These are phyloP conservation scores for Zygaena filipendulae DNA, from an alignment of 2,888 invertebrate species.

Conservation along the genomic window DNA sequence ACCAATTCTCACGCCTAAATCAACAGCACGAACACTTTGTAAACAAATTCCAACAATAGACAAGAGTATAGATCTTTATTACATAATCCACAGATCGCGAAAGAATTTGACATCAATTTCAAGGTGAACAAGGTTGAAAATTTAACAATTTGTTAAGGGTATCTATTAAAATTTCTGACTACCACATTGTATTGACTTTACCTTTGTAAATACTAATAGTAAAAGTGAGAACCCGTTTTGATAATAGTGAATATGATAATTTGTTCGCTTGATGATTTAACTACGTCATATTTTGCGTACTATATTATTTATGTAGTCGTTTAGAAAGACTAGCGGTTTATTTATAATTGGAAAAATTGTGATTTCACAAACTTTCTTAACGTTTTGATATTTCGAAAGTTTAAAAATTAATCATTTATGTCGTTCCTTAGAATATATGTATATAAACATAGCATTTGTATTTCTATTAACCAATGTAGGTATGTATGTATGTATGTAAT, in stretches of 20 bases:
- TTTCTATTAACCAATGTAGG: too few relatives aligned
- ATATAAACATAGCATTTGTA: too few relatives aligned
- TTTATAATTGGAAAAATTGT: too few relatives aligned
- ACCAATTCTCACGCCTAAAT: constrained; percentile 65
- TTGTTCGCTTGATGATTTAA: too few relatives aligned
- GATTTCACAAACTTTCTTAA: too few relatives aligned
- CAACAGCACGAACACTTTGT: constrained; percentile 54
- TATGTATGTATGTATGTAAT: too few relatives aligned
- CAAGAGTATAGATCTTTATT: constrained; percentile 35
- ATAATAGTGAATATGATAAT: constrained; percentile 64
- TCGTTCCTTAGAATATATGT: too few relatives aligned
- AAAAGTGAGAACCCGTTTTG: constrained; percentile 62
- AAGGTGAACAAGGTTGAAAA: constrained; percentile 16
- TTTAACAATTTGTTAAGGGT: constrained; percentile 14
- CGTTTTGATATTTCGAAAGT: too few relatives aligned
- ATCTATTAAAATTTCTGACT: constrained; percentile 38
- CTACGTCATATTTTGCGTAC: too few relatives aligned
- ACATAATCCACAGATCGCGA: constrained; percentile 25
- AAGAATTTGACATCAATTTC: constrained; percentile 3
- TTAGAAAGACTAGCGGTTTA: too few relatives aligned
- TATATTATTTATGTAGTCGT: too few relatives aligned
- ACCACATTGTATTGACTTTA: constrained; percentile 53
- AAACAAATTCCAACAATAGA: constrained; percentile 58
- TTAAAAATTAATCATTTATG: too few relatives aligned
- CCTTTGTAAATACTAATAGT: constrained; percentile 65